Percentiles rank a stretch among this genome's conserved stretches.
phyloP scores from a whole-genome alignment of 1,140 invertebrate species.

The Zaprionus kolodkinae region DNA sequence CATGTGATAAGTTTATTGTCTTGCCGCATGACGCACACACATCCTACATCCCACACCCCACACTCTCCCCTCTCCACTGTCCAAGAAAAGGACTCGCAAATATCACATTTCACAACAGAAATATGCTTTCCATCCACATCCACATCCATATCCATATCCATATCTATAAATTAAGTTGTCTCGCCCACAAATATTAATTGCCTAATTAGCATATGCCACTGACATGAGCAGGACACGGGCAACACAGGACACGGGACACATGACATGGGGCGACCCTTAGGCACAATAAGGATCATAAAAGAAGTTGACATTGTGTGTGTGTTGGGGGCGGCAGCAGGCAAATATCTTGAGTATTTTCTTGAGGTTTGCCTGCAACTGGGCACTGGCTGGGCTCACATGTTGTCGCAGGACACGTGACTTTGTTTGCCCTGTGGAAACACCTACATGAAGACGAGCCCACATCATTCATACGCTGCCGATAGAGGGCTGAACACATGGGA shows the following conservation, averaged over 20 bases:
- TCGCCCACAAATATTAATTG: slow-evolving; percentile 82
- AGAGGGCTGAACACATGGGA: background rate
- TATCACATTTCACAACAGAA: slow-evolving; percentile 73
- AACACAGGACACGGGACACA: slow-evolving; percentile 13
- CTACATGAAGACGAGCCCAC: slow-evolving; percentile 1
- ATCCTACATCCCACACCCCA: background rate
- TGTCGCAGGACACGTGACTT: slow-evolving; percentile 61
- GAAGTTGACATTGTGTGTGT: slow-evolving; percentile 32
- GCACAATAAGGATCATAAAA: slow-evolving; percentile 21
- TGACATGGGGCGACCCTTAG: slow-evolving; percentile 25
- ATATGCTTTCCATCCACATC: slow-evolving; percentile 57
- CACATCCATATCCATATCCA: slow-evolving; percentile 46
- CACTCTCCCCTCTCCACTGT: slow-evolving; percentile 6
- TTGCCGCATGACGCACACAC: slow-evolving; percentile 62
- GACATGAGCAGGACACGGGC: slow-evolving; percentile 54
- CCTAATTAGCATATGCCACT: slow-evolving; percentile 80
- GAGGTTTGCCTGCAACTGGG: slow-evolving; percentile 13
- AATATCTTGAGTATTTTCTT: slow-evolving; percentile 26
- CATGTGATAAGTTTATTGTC: slow-evolving; percentile 83
- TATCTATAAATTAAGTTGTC: slow-evolving; percentile 81
- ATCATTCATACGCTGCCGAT: slow-evolving; percentile 19
- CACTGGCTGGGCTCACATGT: slow-evolving; percentile 48
- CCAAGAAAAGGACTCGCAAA: slow-evolving; percentile 55
- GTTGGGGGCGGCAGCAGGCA: background rate
- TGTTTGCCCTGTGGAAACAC: slow-evolving; percentile 35